phyloP scores from a whole-genome alignment of 2,113 vertebrate species.

The Phodopus roborovskii region DNA sequence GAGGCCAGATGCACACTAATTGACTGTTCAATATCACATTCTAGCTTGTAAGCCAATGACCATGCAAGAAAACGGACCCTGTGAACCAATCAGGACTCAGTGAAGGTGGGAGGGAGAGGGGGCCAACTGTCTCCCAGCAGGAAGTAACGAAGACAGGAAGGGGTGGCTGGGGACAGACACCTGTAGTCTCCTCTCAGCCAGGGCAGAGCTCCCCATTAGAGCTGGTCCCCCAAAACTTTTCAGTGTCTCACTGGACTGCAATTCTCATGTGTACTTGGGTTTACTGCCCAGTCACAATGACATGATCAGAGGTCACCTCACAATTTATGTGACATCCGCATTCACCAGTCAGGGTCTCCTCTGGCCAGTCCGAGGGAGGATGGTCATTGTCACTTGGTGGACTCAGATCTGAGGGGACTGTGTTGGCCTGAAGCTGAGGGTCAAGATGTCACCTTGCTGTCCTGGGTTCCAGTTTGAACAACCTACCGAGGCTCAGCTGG shows the following conservation, averaged over 20 bases:
- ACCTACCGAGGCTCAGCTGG: neutral
- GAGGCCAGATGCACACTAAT: neutral
- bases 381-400: neutral
- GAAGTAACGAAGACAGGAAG: neutral
- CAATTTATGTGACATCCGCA: accelerated
- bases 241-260: neutral
- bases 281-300: neutral
- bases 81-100: conserved; percentile 1
- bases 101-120: neutral
- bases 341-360: accelerated
- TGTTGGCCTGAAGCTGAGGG: neutral
- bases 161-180: neutral
- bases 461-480: neutral
- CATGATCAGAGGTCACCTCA: neutral
- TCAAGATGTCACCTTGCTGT: too few species aligned
- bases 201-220: neutral
- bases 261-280: neutral
- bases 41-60: neutral
- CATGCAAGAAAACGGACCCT: neutral
- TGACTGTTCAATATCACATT: neutral
- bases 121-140: neutral
- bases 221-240: neutral
- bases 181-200: neutral
- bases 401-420: neutral
- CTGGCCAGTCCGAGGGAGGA: neutral